Evolutionary conservation across 2,888 invertebrate genomes (phyloP), one percentile per base, ranked within the genome.

Genomic region (Ferrisia virgata): DNA sequence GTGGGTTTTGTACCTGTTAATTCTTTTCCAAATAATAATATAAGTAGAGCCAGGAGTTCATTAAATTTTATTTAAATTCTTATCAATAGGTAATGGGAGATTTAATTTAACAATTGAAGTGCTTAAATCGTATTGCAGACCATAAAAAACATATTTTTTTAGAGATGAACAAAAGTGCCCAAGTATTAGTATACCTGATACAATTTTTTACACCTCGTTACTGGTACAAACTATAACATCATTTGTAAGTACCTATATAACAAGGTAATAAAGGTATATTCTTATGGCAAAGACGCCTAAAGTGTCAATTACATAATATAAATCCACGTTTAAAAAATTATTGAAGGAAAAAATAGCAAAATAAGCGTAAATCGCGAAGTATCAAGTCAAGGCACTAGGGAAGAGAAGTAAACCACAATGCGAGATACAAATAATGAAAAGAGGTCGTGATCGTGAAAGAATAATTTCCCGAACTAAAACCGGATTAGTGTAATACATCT

Each of bases 371-470:
- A 64, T 64, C 64, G 64, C 28, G 28, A 28, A 1, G 5, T 64
- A 64, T 64, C 28, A 64, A 64, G 64, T 28, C 28, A 64, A 28
- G 64, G 64, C 28, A 28, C 28, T n/a, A 64, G 25, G 64, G 28
- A 64, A 64, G 64, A 15, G 64, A 28, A 64, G 15, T 31, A n/a
- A 33, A 15, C 36, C 72, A 36, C 72, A 11, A 76, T 76, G 11
- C 13, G 72, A 76, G 39, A 82, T 39, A 69, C 39, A 64, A 64
- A 81, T 47, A 79, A 79, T 81, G 28, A 40, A 82, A 82, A 64
- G 82, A 82, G 82, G 82, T 82, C 82, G 82, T 82, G 82, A 82
- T 82, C 69, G 82, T 82, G 82, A 82, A 82, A 36, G 69, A 82
- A 82, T 82, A 82, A 69, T 82, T 82, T 69, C 39, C 82, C 82